phyloP scores from a whole-genome alignment of 2,113 vertebrate genomes.

The Calonectris borealis region DNA sequence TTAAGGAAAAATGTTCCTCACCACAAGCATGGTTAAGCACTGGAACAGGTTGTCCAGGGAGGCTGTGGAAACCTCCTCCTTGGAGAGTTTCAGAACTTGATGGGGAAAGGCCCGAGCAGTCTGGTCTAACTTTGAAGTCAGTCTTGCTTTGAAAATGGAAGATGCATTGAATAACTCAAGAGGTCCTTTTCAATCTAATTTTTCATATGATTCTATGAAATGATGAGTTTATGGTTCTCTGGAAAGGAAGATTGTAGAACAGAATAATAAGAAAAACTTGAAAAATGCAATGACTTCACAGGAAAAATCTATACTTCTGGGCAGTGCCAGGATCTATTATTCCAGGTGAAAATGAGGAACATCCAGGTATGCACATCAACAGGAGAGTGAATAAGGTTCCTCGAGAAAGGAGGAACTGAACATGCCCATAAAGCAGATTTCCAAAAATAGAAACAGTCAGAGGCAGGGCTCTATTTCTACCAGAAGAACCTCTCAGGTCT shows the following conservation, averaged over 20 bases:
- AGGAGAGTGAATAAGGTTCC: neutral
- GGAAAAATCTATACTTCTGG: neutral
- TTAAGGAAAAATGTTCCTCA: neutral
- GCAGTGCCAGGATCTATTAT: neutral
- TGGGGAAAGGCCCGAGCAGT: fast-evolving
- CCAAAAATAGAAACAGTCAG: neutral
- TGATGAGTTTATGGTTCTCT: neutral
- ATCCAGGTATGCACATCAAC: neutral
- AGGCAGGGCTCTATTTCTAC: neutral
- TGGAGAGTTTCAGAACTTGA: neutral
- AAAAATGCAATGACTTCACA: neutral
- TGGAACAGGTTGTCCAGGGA: neutral
- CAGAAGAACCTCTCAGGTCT: neutral
- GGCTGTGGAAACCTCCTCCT: neutral
- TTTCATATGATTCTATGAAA: neutral
- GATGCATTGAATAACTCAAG: neutral
- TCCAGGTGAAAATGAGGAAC: neutral
- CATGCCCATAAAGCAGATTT: neutral
- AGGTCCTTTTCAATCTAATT: neutral
- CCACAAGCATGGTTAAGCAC: neutral
- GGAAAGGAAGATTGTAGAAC: neutral
- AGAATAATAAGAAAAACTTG: neutral
- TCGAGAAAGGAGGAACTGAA: neutral
- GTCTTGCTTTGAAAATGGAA: neutral
- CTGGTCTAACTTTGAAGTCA: neutral